These are phyloP conservation scores for Adelges cooleyi DNA, from an alignment of 1,140 invertebrate species.

Conservation along the genomic window DNA sequence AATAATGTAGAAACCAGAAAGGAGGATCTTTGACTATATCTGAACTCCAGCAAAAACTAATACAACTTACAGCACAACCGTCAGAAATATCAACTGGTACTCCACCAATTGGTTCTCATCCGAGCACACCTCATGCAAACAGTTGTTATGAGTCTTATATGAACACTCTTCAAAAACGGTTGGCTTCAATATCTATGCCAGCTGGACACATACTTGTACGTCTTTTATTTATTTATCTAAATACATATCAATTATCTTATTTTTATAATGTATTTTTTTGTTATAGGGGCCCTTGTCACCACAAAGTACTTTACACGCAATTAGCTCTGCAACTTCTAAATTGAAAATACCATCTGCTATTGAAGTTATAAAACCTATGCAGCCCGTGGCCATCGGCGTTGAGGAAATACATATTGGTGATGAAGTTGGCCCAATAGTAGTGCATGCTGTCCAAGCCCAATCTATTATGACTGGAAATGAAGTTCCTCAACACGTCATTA, in stretches of 20 bases:
- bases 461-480: slow-evolving; percentile 4
- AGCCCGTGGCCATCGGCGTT: slow-evolving; percentile 10
- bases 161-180: slow-evolving; percentile 48
- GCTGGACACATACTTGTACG: slow-evolving; percentile 38
- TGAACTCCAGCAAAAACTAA: slow-evolving; percentile 45
- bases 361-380: slow-evolving; percentile 24
- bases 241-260: neutral
- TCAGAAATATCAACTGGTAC: slow-evolving; percentile 42
- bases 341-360: slow-evolving; percentile 28
- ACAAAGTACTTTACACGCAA: slow-evolving; percentile 40
- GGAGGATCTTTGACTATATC: slow-evolving; percentile 44
- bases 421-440: slow-evolving; percentile 20
- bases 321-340: slow-evolving; percentile 13
- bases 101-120: slow-evolving; percentile 41
- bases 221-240: slow-evolving; percentile 30
- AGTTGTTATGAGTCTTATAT: slow-evolving; percentile 46
- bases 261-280: too few species aligned
- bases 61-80: slow-evolving; percentile 43
- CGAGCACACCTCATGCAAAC: slow-evolving; percentile 44
- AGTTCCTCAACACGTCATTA: neutral
- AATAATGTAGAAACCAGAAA: slow-evolving; percentile 20
- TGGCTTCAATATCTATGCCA: slow-evolving; percentile 43
- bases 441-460: slow-evolving; percentile 14
- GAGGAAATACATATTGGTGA: slow-evolving; percentile 23
- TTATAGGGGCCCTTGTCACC: slow-evolving; percentile 42